Base-by-base conservation (phyloP, 2,797 vertebrate species). In the Forpus xanthops region DNA sequence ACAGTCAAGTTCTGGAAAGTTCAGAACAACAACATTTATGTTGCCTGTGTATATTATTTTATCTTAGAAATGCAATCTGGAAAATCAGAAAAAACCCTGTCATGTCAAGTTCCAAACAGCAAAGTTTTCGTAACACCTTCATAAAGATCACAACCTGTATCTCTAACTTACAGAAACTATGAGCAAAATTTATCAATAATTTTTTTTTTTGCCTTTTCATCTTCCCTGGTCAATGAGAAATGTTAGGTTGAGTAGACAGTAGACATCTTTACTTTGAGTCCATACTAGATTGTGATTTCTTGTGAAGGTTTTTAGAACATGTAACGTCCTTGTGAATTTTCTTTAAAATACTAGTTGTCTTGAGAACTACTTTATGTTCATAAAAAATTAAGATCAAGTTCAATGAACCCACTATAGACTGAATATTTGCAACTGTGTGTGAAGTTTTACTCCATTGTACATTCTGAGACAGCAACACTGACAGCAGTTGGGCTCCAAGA, bases 221-320 rank as follows among this genome's bases (percentile, higher is more conserved):
- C 44, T 86, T 15, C 19, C 28, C 2, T 1, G 2, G 16, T 60
- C 65, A 52, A 19, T n/a, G 27, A 60, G 39, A 88, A 92, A 83
- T 42, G 47, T 19, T 47, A 6, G 4, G 37, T 47, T 67, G 15
- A 4, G 0, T 9, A n/a, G n/a, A n/a, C n/a, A n/a, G n/a, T n/a
- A n/a, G n/a, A n/a, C n/a, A n/a, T n/a, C n/a, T n/a, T n/a, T n/a
- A n/a, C n/a, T n/a, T n/a, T n/a, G n/a, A 74, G 18, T 25, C 44
- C 42, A 39, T 53, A 15, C 20, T 61, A n/a, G 11, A 8, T 60
- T 4, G 4, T 58, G 19, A 39, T 62, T 82, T 79, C 50, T 87
- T 85, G 27, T 5, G 82, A 47, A 15, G n/a, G 7, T 53, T 31
- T 79, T 73, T 60, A 35, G 42, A 81, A 62, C 7, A 27, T 1